A percentile compares a stretch with the other conserved stretches of the same genome.
phyloP scores from a whole-genome alignment of 37 sponge, comb jelly and placozoan species.

The Aphrocallistes beatrix region DNA sequence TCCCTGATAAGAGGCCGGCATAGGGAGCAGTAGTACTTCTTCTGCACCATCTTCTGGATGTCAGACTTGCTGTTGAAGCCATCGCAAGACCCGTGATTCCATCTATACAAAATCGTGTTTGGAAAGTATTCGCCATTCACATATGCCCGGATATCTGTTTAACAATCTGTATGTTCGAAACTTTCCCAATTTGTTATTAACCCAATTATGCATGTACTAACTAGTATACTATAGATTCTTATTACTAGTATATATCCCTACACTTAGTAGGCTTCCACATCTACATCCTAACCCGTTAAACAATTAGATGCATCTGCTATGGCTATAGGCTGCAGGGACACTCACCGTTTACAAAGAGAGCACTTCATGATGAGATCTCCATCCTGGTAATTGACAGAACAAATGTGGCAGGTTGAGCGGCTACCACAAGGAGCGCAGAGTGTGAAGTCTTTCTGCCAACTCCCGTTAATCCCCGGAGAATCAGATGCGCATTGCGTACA shows the following conservation, averaged over 20 bases:
- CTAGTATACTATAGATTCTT: too few relatives aligned
- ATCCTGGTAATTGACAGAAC: background rate
- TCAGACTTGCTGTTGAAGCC: slow-evolving; percentile 12
- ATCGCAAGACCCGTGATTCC: slow-evolving; percentile 11
- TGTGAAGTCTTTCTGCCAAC: background rate
- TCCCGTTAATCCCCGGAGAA: slow-evolving; percentile 14
- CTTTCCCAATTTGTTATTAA: too few relatives aligned
- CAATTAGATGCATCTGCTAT: too few relatives aligned
- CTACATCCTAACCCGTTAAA: too few relatives aligned
- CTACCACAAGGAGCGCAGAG: slow-evolving; percentile 3
- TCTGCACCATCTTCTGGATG: slow-evolving; percentile 16
- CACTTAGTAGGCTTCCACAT: too few relatives aligned
- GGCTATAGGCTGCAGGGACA: too few relatives aligned
- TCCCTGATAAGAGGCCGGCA: background rate
- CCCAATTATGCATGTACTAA: too few relatives aligned
- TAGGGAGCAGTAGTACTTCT: slow-evolving; percentile 13
- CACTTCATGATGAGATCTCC: slow-evolving; percentile 20
- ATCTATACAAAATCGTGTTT: background rate
- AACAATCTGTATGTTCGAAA: too few relatives aligned
- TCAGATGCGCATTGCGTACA: background rate
- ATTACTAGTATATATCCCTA: too few relatives aligned
- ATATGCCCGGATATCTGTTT: too few relatives aligned
- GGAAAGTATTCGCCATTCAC: too few relatives aligned
- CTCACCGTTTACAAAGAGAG: background rate
- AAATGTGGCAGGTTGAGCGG: background rate